Conservation (phyloP, 2,113 vertebrate species). For the Columbina picui region DNA sequence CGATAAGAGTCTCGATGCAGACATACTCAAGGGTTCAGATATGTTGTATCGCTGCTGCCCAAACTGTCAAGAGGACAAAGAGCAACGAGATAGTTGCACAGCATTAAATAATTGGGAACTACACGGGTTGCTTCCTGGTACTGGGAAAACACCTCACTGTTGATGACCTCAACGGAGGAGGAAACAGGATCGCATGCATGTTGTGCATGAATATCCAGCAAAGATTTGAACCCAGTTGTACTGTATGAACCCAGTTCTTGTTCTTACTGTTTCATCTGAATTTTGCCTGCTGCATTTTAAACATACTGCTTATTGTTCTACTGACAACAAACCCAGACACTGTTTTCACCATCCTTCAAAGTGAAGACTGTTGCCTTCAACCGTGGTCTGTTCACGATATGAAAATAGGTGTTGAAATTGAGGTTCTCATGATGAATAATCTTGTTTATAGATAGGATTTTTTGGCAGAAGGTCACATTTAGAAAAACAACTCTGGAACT, state of each 20-base stretch:
- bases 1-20: not conserved
- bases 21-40: not conserved
- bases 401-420: not conserved
- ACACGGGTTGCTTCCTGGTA: not conserved
- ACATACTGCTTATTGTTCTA: not conserved
- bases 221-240: not conserved
- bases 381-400: fast-evolving
- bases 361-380: not conserved
- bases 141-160: constrained; percentile 1
- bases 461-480: not conserved
- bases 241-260: not conserved
- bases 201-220: fast-evolving
- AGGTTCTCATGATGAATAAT: not conserved
- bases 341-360: not conserved
- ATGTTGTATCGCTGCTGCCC: not conserved
- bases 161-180: not conserved
- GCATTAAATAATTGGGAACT: constrained; percentile 1
- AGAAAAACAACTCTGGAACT: not conserved
- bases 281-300: not conserved
- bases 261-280: not conserved
- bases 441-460: not conserved
- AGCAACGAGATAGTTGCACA: not conserved
- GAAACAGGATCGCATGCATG: not conserved
- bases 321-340: not conserved
- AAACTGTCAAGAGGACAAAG: constrained; percentile 30